phyloP scores from a whole-genome alignment of 1,140 invertebrate genomes.

The Procambarus clarkii region DNA sequence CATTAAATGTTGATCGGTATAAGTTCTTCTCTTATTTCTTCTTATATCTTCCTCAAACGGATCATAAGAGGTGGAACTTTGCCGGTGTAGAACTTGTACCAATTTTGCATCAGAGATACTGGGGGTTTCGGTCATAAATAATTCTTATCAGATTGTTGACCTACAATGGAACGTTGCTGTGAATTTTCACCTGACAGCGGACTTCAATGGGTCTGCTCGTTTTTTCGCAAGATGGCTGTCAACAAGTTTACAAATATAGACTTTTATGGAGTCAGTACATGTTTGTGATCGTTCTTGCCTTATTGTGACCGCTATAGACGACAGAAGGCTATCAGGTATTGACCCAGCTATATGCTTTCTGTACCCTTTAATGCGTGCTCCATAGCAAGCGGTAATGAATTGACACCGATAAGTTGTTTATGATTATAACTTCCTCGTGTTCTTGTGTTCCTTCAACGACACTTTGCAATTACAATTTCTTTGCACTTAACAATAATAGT shows the following conservation, averaged over 20 bases:
- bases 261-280: constrained; percentile 8
- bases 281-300: not conserved
- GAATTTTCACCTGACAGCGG: constrained; percentile 3
- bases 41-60: not conserved
- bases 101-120: not conserved
- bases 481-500: not conserved
- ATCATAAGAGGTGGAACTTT: not conserved
- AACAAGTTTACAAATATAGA: constrained; percentile 33
- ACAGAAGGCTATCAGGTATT: not conserved
- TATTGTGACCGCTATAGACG: not conserved
- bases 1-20: not conserved
- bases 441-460: not conserved
- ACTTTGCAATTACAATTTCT: not conserved
- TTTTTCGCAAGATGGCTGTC: constrained; percentile 2
- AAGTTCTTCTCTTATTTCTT: not conserved
- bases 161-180: not conserved
- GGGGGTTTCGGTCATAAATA: not conserved
- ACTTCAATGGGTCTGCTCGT: not conserved
- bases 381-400: not conserved
- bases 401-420: not conserved
- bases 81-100: not conserved
- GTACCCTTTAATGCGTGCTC: not conserved
- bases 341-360: not conserved
- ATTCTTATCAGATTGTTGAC: not conserved
- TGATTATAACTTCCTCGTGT: too few species aligned